Base-by-base conservation (phyloP, 2,113 vertebrate genomes). In the Struthidea cinerea region DNA sequence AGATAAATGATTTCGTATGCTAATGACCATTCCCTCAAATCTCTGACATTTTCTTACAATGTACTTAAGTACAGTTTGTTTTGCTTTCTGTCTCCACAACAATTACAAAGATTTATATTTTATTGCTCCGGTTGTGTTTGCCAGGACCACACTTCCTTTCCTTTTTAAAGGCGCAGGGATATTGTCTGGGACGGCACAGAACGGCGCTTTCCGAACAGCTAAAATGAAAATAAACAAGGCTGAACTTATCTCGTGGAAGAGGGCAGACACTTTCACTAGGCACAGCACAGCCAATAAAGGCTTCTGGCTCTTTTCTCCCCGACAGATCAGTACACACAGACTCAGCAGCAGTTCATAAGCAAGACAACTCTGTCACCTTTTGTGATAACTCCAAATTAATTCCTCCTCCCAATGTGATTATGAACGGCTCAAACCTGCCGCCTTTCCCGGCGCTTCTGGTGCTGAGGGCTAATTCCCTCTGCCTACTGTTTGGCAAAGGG, bases 51-150 rank as follows among this genome's bases (percentile, higher is more conserved):
- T 96, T 97, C 97, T 96, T 98, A 96, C 95, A 93, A 97, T 97
- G 97, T 96, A 93, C 97, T 98, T 97, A 97, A 98, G 97, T 70
- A 94, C 81, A 65, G 92, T 97, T 98, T 98, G 97, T 98, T 98
- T 98, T 97, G 96, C 96, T 98, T 98, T 97, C 97, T 98, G 98
- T 98, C 98, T 97, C 98, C 98, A 98, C 97, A 98, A 98, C 98
- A 98, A 98, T 98, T 97, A 98, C 96, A 68, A 85, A 97, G 97
- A 98, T 98, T 98, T 97, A 98, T 98, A 97, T 97, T 98, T 97
- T 96, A 97, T 96, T 97, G 94, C 96, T 96, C 63, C 10, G 7
- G 93, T 77, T 76, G 22, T 11, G 83, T 86, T 96, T 97, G 97
- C 98, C 98, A 97, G 97, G 92, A 95, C 96, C 96, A 92, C 94